Percentiles rank a stretch among this genome's conserved stretches.
Evolutionary conservation across 2,797 vertebrate genomes (phyloP).

Genomic region (Halcyon leucocephala): DNA sequence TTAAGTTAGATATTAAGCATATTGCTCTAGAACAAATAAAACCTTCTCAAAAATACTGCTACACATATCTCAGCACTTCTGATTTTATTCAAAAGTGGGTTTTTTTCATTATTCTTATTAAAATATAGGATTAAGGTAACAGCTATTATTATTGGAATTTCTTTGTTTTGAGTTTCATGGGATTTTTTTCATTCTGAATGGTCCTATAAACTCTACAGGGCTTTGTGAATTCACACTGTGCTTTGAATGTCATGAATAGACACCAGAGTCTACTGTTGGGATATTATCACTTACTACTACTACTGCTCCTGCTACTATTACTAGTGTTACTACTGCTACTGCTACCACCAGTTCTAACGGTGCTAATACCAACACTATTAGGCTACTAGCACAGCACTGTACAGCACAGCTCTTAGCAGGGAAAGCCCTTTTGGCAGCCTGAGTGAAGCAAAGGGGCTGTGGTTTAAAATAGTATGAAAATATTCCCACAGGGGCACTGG

Average conservation of each 20-base stretch:
- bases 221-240: not conserved
- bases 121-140: not conserved
- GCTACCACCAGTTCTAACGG: not conserved
- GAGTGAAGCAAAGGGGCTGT: not conserved
- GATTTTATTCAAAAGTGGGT: not conserved
- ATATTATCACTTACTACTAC: not conserved
- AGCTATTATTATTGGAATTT: not conserved
- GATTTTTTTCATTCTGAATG: not conserved
- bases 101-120: not conserved
- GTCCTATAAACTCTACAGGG: not conserved
- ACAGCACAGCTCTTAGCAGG: not conserved
- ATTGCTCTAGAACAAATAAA: not conserved
- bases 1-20: not conserved
- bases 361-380: not conserved
- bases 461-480: not conserved
- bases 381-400: not conserved
- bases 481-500: not conserved
- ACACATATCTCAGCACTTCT: not conserved
- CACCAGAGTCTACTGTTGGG: not conserved
- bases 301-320: not conserved
- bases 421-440: accelerated
- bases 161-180: not conserved
- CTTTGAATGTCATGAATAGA: not conserved
- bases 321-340: not conserved
- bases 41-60: not conserved